These are phyloP conservation scores for Agonopterix subpropinquella DNA, from an alignment of 2,888 invertebrate species.

Conservation along the genomic window DNA sequence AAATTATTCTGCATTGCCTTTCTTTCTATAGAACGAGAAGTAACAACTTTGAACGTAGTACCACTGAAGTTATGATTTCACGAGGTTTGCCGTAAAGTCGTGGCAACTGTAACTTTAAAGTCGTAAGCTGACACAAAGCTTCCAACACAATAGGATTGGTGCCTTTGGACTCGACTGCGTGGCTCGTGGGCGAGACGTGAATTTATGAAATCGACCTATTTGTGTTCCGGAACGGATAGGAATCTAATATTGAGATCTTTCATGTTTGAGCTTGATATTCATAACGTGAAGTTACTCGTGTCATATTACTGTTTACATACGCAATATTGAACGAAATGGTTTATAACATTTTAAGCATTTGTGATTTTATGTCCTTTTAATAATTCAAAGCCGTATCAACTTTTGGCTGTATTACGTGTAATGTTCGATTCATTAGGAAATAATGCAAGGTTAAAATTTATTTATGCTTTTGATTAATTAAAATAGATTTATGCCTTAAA, in stretches of 20 bases:
- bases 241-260: constrained; percentile 1
- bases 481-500: too few species aligned
- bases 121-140: constrained; percentile 42
- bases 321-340: constrained; percentile 16
- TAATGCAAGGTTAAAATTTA: too few species aligned
- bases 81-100: not conserved
- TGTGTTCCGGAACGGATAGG: constrained; percentile 4
- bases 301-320: not conserved
- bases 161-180: not conserved
- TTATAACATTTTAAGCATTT: too few species aligned
- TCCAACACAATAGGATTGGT: constrained; percentile 12
- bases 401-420: too few species aligned
- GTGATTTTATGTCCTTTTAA: too few species aligned
- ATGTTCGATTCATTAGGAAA: too few species aligned
- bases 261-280: not conserved
- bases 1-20: too few species aligned
- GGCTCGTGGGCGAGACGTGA: constrained; percentile 36
- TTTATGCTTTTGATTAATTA: too few species aligned
- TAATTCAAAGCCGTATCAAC: too few species aligned
- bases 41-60: too few species aligned
- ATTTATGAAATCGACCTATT: constrained; percentile 32
- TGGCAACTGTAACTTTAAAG: constrained; percentile 12
- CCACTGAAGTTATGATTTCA: not conserved
- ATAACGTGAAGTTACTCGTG: not conserved
- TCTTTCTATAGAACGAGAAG: too few species aligned